Conservation (phyloP, 2,797 vertebrate genomes). For the Rhinella marina region DNA sequence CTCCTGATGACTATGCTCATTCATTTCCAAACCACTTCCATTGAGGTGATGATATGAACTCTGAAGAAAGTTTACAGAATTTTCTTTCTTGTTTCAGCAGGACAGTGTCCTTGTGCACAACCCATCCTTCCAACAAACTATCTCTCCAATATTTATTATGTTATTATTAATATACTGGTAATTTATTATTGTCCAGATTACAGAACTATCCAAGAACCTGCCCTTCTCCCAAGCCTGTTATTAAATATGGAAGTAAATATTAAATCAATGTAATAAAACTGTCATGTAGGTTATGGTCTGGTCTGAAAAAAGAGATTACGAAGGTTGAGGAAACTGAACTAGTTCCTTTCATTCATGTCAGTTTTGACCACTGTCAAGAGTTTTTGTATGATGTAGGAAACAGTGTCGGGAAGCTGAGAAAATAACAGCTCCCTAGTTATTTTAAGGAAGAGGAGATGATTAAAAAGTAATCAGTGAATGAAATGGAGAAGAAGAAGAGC, state of each 20-base stretch:
- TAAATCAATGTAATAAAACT: neutral
- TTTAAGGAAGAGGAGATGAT: slow-evolving; percentile 57
- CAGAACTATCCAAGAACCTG: neutral
- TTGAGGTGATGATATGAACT: too few relatives aligned
- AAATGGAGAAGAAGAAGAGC: slow-evolving; percentile 51
- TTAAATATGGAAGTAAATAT: neutral
- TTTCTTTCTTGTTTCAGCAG: neutral
- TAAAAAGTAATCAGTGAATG: slow-evolving; percentile 46
- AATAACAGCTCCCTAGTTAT: slow-evolving; percentile 53
- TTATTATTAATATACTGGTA: neutral
- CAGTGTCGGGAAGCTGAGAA: slow-evolving; percentile 44
- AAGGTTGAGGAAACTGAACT: neutral
- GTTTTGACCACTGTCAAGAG: slow-evolving; percentile 7
- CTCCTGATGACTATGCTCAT: too few relatives aligned
- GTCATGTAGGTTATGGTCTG: neutral
- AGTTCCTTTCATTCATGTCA: slow-evolving; percentile 1
- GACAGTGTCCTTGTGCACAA: neutral
- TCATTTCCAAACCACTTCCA: too few relatives aligned
- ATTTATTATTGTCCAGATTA: neutral
- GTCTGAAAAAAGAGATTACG: neutral
- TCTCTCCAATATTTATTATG: neutral
- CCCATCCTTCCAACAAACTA: neutral
- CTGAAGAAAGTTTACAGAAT: too few relatives aligned
- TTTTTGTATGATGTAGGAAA: slow-evolving; percentile 21
- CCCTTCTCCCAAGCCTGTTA: neutral